Evolutionary conservation across 2,888 invertebrate species (phyloP).

Genomic region (Machimus atricapillus): DNA sequence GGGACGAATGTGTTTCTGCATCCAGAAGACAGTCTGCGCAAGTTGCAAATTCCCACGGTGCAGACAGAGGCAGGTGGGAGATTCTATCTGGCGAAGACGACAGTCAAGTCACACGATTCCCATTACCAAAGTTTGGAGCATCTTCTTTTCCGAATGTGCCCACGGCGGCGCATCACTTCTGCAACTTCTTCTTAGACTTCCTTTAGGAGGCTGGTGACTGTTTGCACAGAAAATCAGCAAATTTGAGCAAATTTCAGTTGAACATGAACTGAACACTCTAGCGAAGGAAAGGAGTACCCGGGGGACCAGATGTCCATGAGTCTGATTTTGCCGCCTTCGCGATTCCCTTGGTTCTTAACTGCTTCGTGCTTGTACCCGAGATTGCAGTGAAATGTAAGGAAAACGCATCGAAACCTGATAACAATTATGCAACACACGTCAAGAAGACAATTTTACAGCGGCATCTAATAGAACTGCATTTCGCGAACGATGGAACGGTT

Average conservation of each 20-base stretch:
- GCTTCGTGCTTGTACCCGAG: slow-evolving; percentile 7
- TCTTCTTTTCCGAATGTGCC: slow-evolving; percentile 21
- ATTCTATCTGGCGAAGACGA: slow-evolving; percentile 1
- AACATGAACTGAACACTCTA: neutral
- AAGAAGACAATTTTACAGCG: slow-evolving; percentile 10
- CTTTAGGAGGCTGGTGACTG: neutral
- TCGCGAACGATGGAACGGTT: neutral
- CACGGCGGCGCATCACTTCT: neutral
- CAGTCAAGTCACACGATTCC: neutral
- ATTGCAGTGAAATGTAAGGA: slow-evolving; percentile 18
- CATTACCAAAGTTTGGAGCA: neutral
- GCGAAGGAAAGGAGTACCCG: neutral
- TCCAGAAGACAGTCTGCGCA: neutral
- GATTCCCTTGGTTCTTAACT: slow-evolving; percentile 9
- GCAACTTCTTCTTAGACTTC: neutral
- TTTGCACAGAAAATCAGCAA: slow-evolving; percentile 21
- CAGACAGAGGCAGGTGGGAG: neutral
- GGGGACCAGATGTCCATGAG: neutral
- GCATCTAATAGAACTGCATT: slow-evolving; percentile 1
- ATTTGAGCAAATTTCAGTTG: slow-evolving; percentile 34
- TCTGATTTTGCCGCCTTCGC: slow-evolving; percentile 8
- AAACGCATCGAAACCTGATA: slow-evolving; percentile 12
- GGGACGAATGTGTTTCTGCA: slow-evolving; percentile 8
- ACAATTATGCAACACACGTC: slow-evolving; percentile 28
- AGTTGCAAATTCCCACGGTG: slow-evolving; percentile 34